Base-by-base conservation (phyloP, 2,113 vertebrate species). In the Hippocampus zosterae region DNA sequence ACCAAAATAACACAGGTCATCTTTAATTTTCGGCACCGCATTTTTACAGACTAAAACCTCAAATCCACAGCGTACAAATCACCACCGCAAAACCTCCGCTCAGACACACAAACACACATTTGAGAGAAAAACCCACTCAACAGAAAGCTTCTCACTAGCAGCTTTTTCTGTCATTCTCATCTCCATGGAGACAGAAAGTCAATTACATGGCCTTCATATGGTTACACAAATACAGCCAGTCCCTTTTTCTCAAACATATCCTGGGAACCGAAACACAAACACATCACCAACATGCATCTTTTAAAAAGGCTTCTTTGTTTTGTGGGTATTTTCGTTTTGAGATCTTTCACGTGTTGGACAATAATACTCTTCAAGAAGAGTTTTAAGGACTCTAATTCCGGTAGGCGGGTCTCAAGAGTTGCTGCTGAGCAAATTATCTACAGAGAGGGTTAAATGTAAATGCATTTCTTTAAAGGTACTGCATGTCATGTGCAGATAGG, bases 111-210 rank as follows among this genome's bases (percentile, higher is more conserved):
- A 33, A 75, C 71, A 65, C 57, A 73, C 19, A 69, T 25, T 64
- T 13, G 40, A 64, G 23, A 44, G 76, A 74, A 75, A 78, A 75
- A 76, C 72, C 46, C 68, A 80, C 69, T 72, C 61, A 55, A 44
- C 8, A 41, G 33, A 70, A 15, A 71, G 40, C 57, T 52, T 70
- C 65, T 53, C 19, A 8, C 65, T 40, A 70, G 56, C 69, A 69
- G 69, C 62, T 65, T 73, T 65, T 64, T 68, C 83, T 59, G 69
- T 81, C 70, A 82, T 70, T 77, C 66, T 74, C 71, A 81, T 87
- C 75, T 67, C 85, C 85, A 87, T 86, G 87, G 84, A 81, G 76
- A 88, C 77, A 48, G 1, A 50, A 79, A 84, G 79, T 84, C 71
- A 84, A 82, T 85, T 85, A 82, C 19, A 77, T 69, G 70, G 65